Evolutionary conservation across 2,797 vertebrate genomes (phyloP), one percentile per base, ranked within the genome.

Genomic region (Protosalanx chinensis): DNA sequence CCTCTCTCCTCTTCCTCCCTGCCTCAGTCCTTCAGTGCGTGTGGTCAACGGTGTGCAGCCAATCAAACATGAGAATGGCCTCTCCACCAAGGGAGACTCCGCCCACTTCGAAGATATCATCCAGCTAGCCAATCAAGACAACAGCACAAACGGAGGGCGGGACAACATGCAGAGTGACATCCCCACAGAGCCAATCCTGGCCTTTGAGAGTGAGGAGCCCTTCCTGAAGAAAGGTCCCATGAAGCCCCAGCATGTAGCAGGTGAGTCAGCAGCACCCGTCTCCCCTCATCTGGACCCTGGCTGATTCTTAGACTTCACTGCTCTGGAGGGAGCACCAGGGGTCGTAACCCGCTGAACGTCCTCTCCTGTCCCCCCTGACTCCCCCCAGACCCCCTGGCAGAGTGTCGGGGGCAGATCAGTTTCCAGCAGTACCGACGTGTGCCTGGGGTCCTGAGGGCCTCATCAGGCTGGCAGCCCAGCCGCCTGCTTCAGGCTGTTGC

Each of bases 211-310:
- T 7, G 94, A 94, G 73, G 96, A 97, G 76, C 85, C 95, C 0
- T 99, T 98, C 89, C 92, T 98, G 87, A 98, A 96, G 83, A 96
- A 95, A 86, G 88, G 94, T 68, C 91, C 96, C 33, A 94, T 98
- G 76, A 93, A 96, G 67, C 94, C 96, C 1, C 93, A 93, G 80
- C 96, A 98, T 85, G 94, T 97, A 76, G 95, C 97, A 95, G 97
- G 97, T 99, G 88, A 6, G 37, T 10, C 57, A 58, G n/a, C 15
- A 5, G 23, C 18, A 58, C 7, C 7, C 57, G 5, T 20, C 7
- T 49, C 51, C 51, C 51, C 4, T n/a, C 13, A 4, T 53, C 51
- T 16, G 51, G 18, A 1, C 2, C 5, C 3, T 53, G 51, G 51
- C 18, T 53, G 51, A n/a, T 53, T 53, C 16, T 53, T 15, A 53